Conservation (phyloP, 2,797 vertebrate species). For the Oryzias sinensis region DNA sequence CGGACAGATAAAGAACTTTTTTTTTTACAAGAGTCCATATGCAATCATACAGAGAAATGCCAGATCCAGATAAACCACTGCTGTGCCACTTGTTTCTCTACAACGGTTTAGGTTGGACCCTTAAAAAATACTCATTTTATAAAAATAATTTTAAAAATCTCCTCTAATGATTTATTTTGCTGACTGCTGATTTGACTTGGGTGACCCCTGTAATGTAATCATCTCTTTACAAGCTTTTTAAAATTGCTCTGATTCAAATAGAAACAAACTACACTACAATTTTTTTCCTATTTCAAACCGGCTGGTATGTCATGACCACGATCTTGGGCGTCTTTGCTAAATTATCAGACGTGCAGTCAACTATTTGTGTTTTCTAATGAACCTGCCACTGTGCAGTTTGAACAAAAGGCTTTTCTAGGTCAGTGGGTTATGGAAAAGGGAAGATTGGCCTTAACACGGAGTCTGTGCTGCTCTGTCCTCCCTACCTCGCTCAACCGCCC, state of each 20-base stretch:
- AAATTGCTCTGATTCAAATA: no score
- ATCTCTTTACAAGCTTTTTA: neutral
- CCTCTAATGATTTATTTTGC: conserved; percentile 2
- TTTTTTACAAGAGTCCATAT: conserved; percentile 7
- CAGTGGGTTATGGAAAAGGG: conserved; percentile 24
- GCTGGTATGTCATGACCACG: conserved; percentile 6
- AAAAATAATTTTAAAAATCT: neutral
- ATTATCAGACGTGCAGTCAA: neutral
- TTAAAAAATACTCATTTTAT: neutral
- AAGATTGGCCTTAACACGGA: conserved; percentile 62
- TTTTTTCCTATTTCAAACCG: neutral
- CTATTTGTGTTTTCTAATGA: conserved; percentile 11
- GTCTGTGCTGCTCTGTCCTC: conserved; percentile 41
- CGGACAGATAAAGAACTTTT: conserved; percentile 17
- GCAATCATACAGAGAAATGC: conserved; percentile 13
- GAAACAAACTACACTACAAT: neutral
- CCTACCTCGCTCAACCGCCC: conserved; percentile 64
- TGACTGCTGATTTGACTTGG: conserved; percentile 10
- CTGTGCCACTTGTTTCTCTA: conserved; percentile 24
- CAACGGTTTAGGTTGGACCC: neutral
- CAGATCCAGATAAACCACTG: conserved; percentile 34
- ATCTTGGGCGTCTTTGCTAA: neutral
- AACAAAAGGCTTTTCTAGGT: conserved; percentile 8
- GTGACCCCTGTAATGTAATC: conserved; percentile 4
- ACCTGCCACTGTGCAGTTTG: conserved; percentile 24